Evolutionary conservation across 2,888 invertebrate genomes (phyloP), one percentile per base, ranked within the genome.

Genomic region (Hartigia nigra): DNA sequence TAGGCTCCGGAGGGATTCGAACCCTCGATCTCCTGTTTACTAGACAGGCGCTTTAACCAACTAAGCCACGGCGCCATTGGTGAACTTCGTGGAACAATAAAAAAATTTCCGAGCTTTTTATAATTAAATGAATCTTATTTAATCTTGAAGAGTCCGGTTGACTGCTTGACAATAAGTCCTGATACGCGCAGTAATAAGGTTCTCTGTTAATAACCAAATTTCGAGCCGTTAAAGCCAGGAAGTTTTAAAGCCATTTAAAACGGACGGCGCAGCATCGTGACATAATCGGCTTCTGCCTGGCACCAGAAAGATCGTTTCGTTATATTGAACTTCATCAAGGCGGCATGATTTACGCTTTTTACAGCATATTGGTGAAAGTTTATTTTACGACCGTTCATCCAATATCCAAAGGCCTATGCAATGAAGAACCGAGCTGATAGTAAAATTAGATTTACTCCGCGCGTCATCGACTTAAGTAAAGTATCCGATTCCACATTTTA

Each of bases 1-100:
- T 69, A 93, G 94, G 94, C 94, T 92, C 94, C 93, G 93, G 93
- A 92, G 93, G 92, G 93, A 94, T 93, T 94, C 93, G 94, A 94
- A 94, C 94, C 92, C 94, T 92, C 93, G 94, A 94, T 94, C 94
- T 94, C 94, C 94, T 94, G 94, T 94, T 94, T 94, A 94, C 94
- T 94, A 94, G 94, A 94, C 94, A 94, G 94, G 94, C 94, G 94
- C 94, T 94, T 94, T 94, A 94, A 95, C 95, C 95, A 95, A 95
- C 95, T 95, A 95, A 95, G 95, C 95, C 95, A 95, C 93, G 93
- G 93, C 93, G 94, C 95, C 95, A 5, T 9, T 55, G 9, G 55
- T 23, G 2, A 55, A 55, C 9, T 23, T 55, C 23, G 23, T 5
- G 14, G 1, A 23, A 55, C 23, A 23, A 55, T 23, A 55, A 23